These are phyloP conservation scores for Bombus confusus DNA, from an alignment of 1,140 invertebrate species.

Conservation along the genomic window DNA sequence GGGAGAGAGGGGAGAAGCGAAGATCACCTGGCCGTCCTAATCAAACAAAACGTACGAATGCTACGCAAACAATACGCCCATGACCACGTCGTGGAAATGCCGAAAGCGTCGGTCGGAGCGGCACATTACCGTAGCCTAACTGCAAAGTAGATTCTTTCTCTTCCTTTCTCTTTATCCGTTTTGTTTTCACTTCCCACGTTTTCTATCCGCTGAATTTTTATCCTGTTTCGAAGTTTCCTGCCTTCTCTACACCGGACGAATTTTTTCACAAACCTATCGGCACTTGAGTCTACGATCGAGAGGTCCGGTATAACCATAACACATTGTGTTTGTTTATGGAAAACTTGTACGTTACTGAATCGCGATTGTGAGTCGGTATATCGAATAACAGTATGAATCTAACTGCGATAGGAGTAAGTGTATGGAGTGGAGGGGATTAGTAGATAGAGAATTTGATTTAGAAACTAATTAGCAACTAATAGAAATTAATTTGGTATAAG, in stretches of 20 bases:
- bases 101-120: slow-evolving; percentile 54
- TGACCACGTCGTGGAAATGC: slow-evolving; percentile 65
- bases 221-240: not conserved
- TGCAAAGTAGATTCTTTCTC: slow-evolving; percentile 20
- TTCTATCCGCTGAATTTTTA: slow-evolving; percentile 11
- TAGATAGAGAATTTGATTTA: not conserved
- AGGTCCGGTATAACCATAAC: not conserved
- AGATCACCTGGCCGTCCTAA: slow-evolving; percentile 80
- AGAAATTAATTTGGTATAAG: too few species aligned
- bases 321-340: not conserved
- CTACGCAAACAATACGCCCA: slow-evolving; percentile 72
- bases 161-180: slow-evolving; percentile 5
- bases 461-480: too few species aligned
- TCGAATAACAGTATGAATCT: not conserved
- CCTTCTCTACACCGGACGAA: not conserved
- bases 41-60: slow-evolving; percentile 78
- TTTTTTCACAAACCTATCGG: not conserved
- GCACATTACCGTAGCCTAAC: slow-evolving; percentile 52
- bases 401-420: too few species aligned
- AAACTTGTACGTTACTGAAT: not conserved
- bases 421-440: not conserved
- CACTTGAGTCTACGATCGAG: not conserved
- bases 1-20: slow-evolving; percentile 35
- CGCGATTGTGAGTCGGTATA: not conserved
- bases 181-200: slow-evolving; percentile 72